phyloP scores from a whole-genome alignment of 2,113 vertebrate species.

The Brevimyrus niger region DNA sequence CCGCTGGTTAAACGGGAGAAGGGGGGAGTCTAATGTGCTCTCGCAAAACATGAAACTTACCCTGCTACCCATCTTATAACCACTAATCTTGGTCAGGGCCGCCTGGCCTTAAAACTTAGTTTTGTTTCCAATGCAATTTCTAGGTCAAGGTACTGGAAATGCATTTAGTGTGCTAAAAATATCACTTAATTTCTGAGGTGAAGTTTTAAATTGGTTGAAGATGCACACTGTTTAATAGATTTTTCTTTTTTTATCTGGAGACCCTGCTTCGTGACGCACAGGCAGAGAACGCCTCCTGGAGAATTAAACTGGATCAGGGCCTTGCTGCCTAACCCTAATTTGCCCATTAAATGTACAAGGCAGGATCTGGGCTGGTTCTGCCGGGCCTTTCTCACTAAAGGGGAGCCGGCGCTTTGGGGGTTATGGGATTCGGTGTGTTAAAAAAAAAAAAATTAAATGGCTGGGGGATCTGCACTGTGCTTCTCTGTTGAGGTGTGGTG shows the following conservation, averaged over 20 bases:
- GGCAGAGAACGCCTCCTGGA: constrained; percentile 33
- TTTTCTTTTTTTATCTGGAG: constrained; percentile 39
- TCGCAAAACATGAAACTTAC: neutral
- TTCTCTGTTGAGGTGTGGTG: neutral
- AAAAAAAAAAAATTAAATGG: too few relatives aligned
- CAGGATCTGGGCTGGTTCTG: constrained; percentile 36
- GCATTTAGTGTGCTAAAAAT: constrained; percentile 48
- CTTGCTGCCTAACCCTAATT: constrained; percentile 42
- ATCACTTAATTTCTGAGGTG: constrained; percentile 34
- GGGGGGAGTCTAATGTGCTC: neutral
- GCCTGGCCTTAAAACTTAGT: neutral
- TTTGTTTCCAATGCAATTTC: constrained; percentile 11
- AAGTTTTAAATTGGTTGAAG: constrained; percentile 37
- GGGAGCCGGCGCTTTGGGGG: neutral
- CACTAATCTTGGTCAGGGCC: neutral
- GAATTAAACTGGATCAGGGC: constrained; percentile 54
- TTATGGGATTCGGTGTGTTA: neutral
- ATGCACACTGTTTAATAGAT: constrained; percentile 40
- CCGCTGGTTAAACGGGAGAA: neutral
- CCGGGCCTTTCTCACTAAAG: constrained; percentile 27
- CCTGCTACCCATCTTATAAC: neutral
- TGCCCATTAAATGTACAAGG: constrained; percentile 41
- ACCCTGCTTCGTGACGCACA: constrained; percentile 40
- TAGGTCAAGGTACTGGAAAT: constrained; percentile 38
- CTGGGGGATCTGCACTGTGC: neutral